A percentile compares a stretch with the other conserved stretches of the same genome.
Evolutionary conservation across 2,797 vertebrate species (phyloP).

Genomic region (Hippoglossus hippoglossus): DNA sequence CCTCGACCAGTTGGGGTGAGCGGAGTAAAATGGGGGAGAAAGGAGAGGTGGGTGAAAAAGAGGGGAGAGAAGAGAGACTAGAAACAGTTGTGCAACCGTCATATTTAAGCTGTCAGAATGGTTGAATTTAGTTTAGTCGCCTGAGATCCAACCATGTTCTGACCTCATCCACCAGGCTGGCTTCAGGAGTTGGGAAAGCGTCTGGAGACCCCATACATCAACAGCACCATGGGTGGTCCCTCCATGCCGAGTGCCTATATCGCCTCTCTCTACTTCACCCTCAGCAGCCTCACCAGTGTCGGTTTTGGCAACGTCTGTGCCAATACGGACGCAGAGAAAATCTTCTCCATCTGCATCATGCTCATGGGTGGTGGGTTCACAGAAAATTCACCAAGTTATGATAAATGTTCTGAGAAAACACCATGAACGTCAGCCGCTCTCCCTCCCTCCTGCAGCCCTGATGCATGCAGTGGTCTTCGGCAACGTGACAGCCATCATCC

Average conservation of each 20-base stretch:
- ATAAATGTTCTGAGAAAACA: background rate
- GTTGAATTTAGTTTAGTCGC: background rate
- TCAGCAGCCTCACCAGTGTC: slow-evolving; percentile 96
- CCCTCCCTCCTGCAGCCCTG: slow-evolving; percentile 83
- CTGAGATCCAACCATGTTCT: background rate
- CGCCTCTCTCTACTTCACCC: slow-evolving; percentile 96
- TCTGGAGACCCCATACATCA: slow-evolving; percentile 92
- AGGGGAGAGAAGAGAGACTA: too few species aligned
- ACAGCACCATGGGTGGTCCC: slow-evolving; percentile 91
- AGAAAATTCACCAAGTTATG: background rate
- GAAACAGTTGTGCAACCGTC: background rate
- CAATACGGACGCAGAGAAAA: slow-evolving; percentile 95
- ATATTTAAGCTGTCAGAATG: too few species aligned
- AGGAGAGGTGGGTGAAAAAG: too few species aligned
- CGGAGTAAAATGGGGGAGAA: too few species aligned
- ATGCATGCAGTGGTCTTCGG: slow-evolving; percentile 98
- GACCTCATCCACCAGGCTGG: slow-evolving; percentile 86
- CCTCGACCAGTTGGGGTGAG: too few species aligned
- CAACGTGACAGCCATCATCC: slow-evolving; percentile 97
- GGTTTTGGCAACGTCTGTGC: slow-evolving; percentile 95
- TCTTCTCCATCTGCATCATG: slow-evolving; percentile 99
- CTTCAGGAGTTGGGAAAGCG: slow-evolving; percentile 94
- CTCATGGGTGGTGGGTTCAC: slow-evolving; percentile 90
- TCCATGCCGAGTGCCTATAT: slow-evolving; percentile 93
- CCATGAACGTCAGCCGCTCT: background rate